Percentiles rank a stretch among this genome's conserved stretches.
These are phyloP conservation scores for Ophioderma brevispina DNA, from an alignment of 35 echinoderm and acorn worm genomes.

Conservation along the genomic window DNA sequence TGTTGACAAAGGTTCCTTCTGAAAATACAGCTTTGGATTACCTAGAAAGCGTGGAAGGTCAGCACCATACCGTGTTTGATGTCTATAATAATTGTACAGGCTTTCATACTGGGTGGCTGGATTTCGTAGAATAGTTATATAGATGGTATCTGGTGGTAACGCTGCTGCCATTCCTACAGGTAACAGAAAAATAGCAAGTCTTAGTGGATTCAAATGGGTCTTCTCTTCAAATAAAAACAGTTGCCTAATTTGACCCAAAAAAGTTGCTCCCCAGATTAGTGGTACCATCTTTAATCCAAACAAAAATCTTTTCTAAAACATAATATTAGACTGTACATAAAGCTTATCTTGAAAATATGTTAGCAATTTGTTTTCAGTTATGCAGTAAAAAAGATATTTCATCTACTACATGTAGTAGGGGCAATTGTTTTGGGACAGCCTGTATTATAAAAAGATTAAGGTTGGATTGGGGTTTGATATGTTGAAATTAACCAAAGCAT, in stretches of 20 bases:
- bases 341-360: too few relatives aligned
- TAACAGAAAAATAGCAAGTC: slow-evolving; percentile 7
- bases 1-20: slow-evolving; percentile 13
- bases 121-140: slow-evolving; percentile 83
- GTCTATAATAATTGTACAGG: slow-evolving; percentile 84
- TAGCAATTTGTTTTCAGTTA: too few relatives aligned
- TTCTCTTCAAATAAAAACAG: neutral
- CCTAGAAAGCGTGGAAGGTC: slow-evolving; percentile 41
- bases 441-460: too few relatives aligned
- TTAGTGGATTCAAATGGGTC: neutral
- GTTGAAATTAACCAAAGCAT: too few relatives aligned
- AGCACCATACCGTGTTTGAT: slow-evolving; percentile 24
- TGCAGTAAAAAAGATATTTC: too few relatives aligned
- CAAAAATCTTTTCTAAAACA: too few relatives aligned
- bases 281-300: too few relatives aligned
- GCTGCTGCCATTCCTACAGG: slow-evolving; percentile 57
- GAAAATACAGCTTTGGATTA: slow-evolving; percentile 43
- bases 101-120: slow-evolving; percentile 91
- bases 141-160: slow-evolving; percentile 72
- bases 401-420: too few relatives aligned
- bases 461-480: too few relatives aligned
- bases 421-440: too few relatives aligned
- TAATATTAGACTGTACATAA: too few relatives aligned
- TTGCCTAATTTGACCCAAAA: neutral
- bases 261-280: too few relatives aligned